Percentiles rank a stretch among this genome's conserved stretches.
Evolutionary conservation across 2,888 invertebrate genomes (phyloP).

Genomic region (Elegia similella): DNA sequence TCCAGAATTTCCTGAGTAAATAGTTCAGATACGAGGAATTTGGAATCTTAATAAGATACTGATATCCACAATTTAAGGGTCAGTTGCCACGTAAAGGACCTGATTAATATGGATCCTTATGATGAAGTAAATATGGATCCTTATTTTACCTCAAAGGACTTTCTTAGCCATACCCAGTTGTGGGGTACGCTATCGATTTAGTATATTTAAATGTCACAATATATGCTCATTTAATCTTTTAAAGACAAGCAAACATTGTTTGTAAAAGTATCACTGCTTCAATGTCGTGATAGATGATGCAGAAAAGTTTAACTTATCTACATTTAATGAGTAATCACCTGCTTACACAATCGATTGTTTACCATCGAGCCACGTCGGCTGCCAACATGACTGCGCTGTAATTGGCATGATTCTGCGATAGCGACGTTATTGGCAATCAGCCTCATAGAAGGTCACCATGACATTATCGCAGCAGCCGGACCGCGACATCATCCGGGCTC

Average conservation of each 20-base stretch:
- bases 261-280: not conserved
- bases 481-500: constrained; percentile 72
- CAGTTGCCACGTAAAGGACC: no score
- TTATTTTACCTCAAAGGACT: no score
- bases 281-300: not conserved
- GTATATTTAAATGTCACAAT: no score
- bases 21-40: not conserved
- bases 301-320: not conserved
- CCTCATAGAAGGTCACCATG: constrained; percentile 44
- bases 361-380: constrained; percentile 18
- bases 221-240: no score
- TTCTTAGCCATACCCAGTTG: no score
- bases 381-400: constrained; percentile 12
- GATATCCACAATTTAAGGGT: no score
- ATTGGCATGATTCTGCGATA: constrained; percentile 25
- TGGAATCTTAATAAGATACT: no score
- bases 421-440: constrained; percentile 23
- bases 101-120: no score
- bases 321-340: not conserved
- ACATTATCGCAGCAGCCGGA: constrained; percentile 60
- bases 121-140: no score
- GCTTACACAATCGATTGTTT: constrained; percentile 7
- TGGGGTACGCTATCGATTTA: no score
- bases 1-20: not conserved
- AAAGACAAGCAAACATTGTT: no score